Evolutionary conservation across 2,888 invertebrate species (phyloP), one percentile per base, ranked within the genome.

Genomic region (Ceriagrion tenellum): DNA sequence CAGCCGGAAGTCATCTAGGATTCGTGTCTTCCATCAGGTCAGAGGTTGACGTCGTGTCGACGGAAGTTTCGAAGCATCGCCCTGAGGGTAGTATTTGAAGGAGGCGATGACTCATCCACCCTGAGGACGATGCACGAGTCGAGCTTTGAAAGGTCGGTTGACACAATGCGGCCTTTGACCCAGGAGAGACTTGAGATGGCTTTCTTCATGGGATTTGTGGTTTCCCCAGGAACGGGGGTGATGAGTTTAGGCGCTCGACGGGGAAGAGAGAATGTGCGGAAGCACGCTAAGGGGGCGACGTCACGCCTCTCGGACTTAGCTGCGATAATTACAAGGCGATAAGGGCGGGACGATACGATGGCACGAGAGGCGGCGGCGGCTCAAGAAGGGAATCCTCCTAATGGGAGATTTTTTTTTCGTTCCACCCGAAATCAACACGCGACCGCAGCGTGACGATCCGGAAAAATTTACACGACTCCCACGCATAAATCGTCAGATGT

Each of bases 301-400:
- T 81, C 81, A 81, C 81, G 81, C 35, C 35, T 81, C n/a, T 35
- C 13, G 13, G 35, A 81, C 35, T 81, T 35, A 8, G 81, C 59
- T 81, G 35, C 26, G 81, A 81, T 81, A 35, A 81, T 81, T 81
- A 59, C 59, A 35, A 35, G 81, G 81, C 81, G 81, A 81, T 81
- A 81, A 81, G 16, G 35, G 35, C 16, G 30, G 16, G 81, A 16
- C 81, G 81, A 81, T 13, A 6, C 35, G 35, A 81, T 81, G 81
- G 81, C n/a, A 69, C 69, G 69, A n/a, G 69, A 69, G 69, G 69
- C 26, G 69, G n/a, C 69, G n/a, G 12, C 59, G 59, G 69, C n/a
- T n/a, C n/a, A n/a, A n/a, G 23, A 12, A 10, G 69, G n/a, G 26
- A 69, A 4, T n/a, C n/a, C n/a, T n/a, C 69, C 30, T 23, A 81